Percentiles rank a stretch among this genome's conserved stretches.
Evolutionary conservation across 2,888 invertebrate genomes (phyloP).

Genomic region (Clunio marinus): DNA sequence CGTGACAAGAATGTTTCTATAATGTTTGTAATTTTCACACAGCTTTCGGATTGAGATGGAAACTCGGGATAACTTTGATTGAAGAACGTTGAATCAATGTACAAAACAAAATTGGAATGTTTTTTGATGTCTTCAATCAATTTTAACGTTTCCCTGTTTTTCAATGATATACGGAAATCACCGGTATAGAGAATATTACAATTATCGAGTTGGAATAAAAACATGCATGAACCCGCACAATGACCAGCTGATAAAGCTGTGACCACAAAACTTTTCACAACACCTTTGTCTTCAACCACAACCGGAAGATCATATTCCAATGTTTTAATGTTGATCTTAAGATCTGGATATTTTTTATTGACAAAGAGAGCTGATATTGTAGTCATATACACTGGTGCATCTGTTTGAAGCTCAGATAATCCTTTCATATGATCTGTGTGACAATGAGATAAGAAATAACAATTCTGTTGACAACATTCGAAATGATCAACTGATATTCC

Average conservation of each 20-base stretch:
- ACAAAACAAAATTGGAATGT: background rate
- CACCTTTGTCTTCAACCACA: background rate
- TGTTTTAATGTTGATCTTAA: background rate
- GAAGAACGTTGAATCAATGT: slow-evolving; percentile 25
- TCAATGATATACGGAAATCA: slow-evolving; percentile 15
- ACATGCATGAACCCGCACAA: slow-evolving; percentile 9
- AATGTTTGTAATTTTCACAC: background rate
- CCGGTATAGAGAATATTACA: slow-evolving; percentile 25
- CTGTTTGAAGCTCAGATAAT: background rate
- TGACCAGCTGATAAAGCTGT: slow-evolving; percentile 22
- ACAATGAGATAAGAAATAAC: slow-evolving; percentile 25
- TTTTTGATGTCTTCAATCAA: background rate
- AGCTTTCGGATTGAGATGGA: slow-evolving; percentile 17
- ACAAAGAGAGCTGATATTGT: background rate
- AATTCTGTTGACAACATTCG: background rate
- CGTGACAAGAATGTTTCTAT: background rate
- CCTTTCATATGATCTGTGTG: slow-evolving; percentile 28
- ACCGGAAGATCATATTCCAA: background rate
- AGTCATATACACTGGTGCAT: background rate
- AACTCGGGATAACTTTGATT: background rate
- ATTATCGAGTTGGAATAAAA: slow-evolving; percentile 21
- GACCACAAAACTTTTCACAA: background rate
- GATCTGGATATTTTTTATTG: background rate
- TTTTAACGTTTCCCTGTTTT: background rate
- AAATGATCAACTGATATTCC: slow-evolving; percentile 7